Base-by-base conservation (phyloP, 2,797 vertebrate genomes). In the Rhinoraja longicauda region DNA sequence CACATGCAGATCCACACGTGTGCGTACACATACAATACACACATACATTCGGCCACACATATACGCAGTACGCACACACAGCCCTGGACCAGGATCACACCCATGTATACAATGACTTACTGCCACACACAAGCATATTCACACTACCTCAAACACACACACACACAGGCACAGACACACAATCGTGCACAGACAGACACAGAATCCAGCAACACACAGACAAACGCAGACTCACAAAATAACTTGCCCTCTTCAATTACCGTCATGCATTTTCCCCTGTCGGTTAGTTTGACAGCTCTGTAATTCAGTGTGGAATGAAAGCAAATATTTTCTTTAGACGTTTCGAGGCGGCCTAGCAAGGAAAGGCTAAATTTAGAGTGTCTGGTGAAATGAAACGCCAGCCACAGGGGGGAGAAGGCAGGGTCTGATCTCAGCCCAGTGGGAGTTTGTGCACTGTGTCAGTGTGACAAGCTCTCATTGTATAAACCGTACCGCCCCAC, bases 381-480 rank as follows among this genome's bases (percentile, higher is more conserved):
- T 39, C 36, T 91, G 70, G 67, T 53, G 57, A 93, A 88, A 93
- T 36, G 13, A 95, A 94, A 94, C 93, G 94, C 93, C 93, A 95
- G 94, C 94, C 94, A 93, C 90, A 93, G 90, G 94, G 93, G 86
- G 93, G 94, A 90, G 82, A 93, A 90, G 21, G 1, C 79, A 32
- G 75, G 72, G n/a, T 93, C 94, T 94, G 93, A 93, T 94, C 93
- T 94, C 93, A 78, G 59, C 93, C 94, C 93, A 90, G 94, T 93
- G 94, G 94, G 94, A 95, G 94, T 94, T 95, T 93, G 94, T 94
- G 94, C 93, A 93, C 93, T 0, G 0, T 94, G 94, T 93, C 93
- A 93, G 94, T 73, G 2, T 90, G 94, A 91, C 93, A 76, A 0
- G 6, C n/a, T 94, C 93, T 93, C 94, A 94, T 94, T 94, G 93